Percentiles rank a stretch among this genome's conserved stretches.
phyloP scores from a whole-genome alignment of 2,888 invertebrate genomes.

The Adela reaumurella region DNA sequence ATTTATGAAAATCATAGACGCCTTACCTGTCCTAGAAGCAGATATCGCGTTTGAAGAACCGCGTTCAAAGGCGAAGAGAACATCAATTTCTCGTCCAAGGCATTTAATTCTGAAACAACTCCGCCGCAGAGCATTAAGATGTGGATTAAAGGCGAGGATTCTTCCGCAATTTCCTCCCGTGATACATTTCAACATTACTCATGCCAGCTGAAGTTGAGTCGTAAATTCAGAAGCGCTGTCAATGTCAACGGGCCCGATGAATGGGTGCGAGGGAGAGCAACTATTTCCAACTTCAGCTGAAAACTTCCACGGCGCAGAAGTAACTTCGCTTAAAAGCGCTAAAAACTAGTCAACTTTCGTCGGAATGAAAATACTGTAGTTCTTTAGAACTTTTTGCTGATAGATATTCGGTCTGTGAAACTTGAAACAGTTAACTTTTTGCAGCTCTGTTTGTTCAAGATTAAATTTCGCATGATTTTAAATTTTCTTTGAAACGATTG shows the following conservation, averaged over 20 bases:
- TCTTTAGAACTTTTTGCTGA: background rate
- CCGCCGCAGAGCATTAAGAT: background rate
- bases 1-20: too few species aligned
- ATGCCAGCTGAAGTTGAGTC: background rate
- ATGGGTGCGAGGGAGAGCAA: background rate
- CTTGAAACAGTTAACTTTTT: too few species aligned
- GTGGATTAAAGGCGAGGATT: background rate
- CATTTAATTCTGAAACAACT: background rate
- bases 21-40: too few species aligned
- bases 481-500: too few species aligned
- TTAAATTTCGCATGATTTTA: too few species aligned
- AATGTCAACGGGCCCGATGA: background rate
- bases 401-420: too few species aligned
- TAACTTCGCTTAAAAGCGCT: background rate
- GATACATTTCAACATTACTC: background rate
- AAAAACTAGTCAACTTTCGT: background rate
- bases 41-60: too few species aligned
- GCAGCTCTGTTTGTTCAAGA: too few species aligned
- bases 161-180: background rate
- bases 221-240: background rate
- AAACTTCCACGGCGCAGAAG: background rate
- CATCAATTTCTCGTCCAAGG: conserved; percentile 13
- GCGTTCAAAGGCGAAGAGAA: conserved; percentile 13
- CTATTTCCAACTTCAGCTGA: background rate
- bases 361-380: background rate